phyloP scores from a whole-genome alignment of 2,888 invertebrate species.

The Napeogenes inachia region DNA sequence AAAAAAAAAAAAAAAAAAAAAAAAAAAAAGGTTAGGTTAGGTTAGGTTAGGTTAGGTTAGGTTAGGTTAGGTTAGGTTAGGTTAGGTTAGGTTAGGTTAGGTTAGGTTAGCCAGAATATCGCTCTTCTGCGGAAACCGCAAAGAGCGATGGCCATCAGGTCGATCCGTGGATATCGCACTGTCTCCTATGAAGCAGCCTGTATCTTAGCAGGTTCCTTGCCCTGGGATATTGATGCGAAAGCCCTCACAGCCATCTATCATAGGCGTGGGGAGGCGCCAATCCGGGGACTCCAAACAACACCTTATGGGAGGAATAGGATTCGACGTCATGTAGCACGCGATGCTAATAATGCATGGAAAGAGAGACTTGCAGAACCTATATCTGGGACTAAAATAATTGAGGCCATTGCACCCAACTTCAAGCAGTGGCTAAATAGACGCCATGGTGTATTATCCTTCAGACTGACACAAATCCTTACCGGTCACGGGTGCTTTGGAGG shows the following conservation, averaged over 20 bases:
- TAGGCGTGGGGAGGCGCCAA: too few relatives aligned
- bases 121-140: constrained; percentile 1
- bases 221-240: too few relatives aligned
- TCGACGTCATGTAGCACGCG: background rate
- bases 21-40: too few relatives aligned
- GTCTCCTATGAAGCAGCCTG: background rate
- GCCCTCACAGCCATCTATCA: too few relatives aligned
- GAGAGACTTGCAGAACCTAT: background rate
- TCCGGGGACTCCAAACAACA: background rate
- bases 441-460: background rate
- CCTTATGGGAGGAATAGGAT: background rate
- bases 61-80: too few relatives aligned
- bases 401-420: background rate
- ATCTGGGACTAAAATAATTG: background rate
- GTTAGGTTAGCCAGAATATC: background rate
- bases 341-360: background rate
- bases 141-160: constrained; percentile 13
- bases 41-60: too few relatives aligned
- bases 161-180: background rate
- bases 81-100: too few relatives aligned
- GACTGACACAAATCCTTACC: background rate
- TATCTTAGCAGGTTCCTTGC: background rate
- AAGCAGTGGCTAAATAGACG: background rate
- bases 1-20: too few relatives aligned
- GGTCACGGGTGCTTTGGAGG: background rate